Evolutionary conservation across 1,140 invertebrate species (phyloP), one percentile per base, ranked within the genome.

Genomic region (Zaprionus vittiger): DNA sequence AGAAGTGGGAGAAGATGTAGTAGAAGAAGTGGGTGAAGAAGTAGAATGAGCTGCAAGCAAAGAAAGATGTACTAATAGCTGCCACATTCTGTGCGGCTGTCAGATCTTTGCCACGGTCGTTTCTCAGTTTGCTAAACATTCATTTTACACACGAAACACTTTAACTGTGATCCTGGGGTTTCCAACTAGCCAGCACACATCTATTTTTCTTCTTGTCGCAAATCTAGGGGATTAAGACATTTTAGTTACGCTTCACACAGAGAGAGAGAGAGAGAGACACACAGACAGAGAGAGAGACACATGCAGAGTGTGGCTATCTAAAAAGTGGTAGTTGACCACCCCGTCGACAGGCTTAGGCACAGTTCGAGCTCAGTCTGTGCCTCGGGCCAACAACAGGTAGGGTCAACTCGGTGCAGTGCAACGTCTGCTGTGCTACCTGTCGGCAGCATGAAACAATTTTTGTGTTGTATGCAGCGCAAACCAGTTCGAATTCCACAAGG

Each of bases 201-300:
- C 20, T 22, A 9, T 52, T 52, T 52, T 52, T 14, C 12, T 49
- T 61, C 20, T 31, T 61, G 28, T 61, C 20, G 34, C 38, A 70
- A 61, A 61, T 62, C 62, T 57, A 5, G 28, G 31, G 73, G 73
- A 76, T 76, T 76, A 76, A 63, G 69, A 37, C 44, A 76, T 60
- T 72, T 76, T 65, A 76, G 67, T 56, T 37, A 71, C 68, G 68
- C 59, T 71, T 14, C 5, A 17, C 37, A 49, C 47, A 61, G 22
- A 7, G 0, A 47, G 17, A 61, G 22, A 34, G 1, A 47, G 15
- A 15, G 3, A 61, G 37, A 34, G 11, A 59, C 14, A 14, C 37
- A 0, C 14, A 5, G 0, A 47, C n/a, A 61, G 20, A 34, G 1
- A 47, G 14, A n/a, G 5, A 5, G 6, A 9, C n/a, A 17, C 41